Base-by-base conservation (phyloP, 2,797 vertebrate genomes). In the Pipistrellus nathusii region DNA sequence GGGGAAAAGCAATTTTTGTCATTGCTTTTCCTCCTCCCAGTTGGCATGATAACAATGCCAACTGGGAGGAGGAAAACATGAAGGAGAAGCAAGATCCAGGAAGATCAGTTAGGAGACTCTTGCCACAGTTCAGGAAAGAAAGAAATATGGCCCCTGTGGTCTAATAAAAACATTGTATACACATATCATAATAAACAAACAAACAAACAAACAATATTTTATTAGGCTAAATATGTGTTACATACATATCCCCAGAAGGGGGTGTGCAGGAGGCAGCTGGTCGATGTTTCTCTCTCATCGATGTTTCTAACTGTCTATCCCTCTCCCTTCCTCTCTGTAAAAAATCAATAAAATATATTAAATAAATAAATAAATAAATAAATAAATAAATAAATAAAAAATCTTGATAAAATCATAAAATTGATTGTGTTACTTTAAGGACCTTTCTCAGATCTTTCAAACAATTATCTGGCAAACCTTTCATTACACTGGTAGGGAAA, bases 41-140 rank as follows among this genome's bases (percentile, higher is more conserved):
- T n/a, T n/a, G 57, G 48, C 0, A 6, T 14, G 18, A 5, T 11
- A 35, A 8, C 15, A 46, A 4, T 15, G 4, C 10, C 15, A 59
- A 30, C 1, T 8, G 4, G 21, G 5, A 46, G 8, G 10, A 51
- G 23, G 11, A 6, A 57, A 68, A 35, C 14, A n/a, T 25, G n/a
- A 55, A 32, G 8, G 44, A 71, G n/a, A 76, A 69, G 4, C 12
- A 81, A 86, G 46, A 46, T 7, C 53, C 20, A 38, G 15, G 46
- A 51, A 68, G 20, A 44, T 21, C 17, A 41, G 35, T 68, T 32
- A 59, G 18, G 12, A 80, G 32, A 25, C 27, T 72, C 21, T 59
- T 59, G 10, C 8, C 27, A 27, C 1, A 69, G 14, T 53, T 73
- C 51, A 73, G 46, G 32, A 46, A n/a, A 71, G 23, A 88, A 38